Percentiles rank a stretch among this genome's conserved stretches.
These are phyloP conservation scores for Notamacropus eugenii DNA, from an alignment of 2,797 vertebrate species.

Conservation along the genomic window DNA sequence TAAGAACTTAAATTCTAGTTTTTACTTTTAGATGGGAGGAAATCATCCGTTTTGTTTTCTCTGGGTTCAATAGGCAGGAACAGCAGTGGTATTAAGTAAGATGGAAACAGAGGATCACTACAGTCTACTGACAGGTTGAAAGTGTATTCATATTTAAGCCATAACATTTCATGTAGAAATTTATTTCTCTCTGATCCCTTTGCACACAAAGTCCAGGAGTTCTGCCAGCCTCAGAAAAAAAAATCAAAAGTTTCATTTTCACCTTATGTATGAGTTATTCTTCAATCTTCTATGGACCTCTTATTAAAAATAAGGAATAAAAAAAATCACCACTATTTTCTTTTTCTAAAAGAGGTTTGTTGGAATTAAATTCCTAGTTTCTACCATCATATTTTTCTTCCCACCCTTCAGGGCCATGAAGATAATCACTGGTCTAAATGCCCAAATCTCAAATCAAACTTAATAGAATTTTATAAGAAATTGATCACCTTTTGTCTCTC, in stretches of 20 bases:
- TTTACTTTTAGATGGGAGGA: slow-evolving; percentile 2
- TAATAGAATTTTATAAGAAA: slow-evolving; percentile 48
- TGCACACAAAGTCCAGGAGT: slow-evolving; percentile 51
- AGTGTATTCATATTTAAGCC: slow-evolving; percentile 35
- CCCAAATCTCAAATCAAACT: neutral
- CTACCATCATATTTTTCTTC: neutral
- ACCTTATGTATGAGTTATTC: neutral
- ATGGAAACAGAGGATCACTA: slow-evolving; percentile 42
- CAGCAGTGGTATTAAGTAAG: slow-evolving; percentile 42
- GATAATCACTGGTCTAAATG: slow-evolving; percentile 26
- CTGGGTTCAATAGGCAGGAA: slow-evolving; percentile 32
- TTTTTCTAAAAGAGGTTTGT: neutral
- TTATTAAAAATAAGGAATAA: slow-evolving; percentile 44
- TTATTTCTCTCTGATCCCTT: slow-evolving; percentile 38
- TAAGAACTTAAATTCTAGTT: slow-evolving; percentile 11
- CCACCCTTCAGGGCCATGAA: neutral
- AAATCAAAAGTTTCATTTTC: slow-evolving; percentile 40
- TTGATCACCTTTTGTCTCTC: neutral
- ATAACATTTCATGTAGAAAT: slow-evolving; percentile 45
- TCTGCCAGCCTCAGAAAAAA: slow-evolving; percentile 15
- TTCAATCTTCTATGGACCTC: slow-evolving; percentile 42
- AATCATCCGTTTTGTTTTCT: slow-evolving; percentile 23
- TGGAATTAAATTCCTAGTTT: neutral
- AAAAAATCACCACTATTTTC: slow-evolving; percentile 36
- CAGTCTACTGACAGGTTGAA: slow-evolving; percentile 35